Conservation (phyloP, 2,888 invertebrate species). For the Melangyna quadrimaculata region DNA sequence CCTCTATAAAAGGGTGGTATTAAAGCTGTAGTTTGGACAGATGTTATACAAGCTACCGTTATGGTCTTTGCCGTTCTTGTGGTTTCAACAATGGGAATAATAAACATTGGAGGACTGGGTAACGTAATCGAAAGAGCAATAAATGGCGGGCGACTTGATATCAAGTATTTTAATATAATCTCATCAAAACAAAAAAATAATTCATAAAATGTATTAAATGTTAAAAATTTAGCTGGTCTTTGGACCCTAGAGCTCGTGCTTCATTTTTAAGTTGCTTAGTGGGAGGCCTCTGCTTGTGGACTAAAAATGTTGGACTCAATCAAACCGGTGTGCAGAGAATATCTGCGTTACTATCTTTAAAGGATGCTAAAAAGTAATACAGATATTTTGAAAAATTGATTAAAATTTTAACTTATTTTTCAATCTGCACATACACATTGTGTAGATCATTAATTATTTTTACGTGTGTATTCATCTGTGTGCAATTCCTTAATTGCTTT, state of each 20-base stretch:
- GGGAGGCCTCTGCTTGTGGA: conserved; percentile 84
- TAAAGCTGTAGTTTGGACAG: conserved; percentile 83
- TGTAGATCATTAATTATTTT: conserved; percentile 81
- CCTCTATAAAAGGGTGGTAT: conserved; percentile 80
- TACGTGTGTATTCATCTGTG: conserved; percentile 82
- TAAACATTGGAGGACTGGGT: conserved; percentile 79
- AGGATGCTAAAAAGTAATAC: conserved; percentile 82
- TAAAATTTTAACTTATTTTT: no score
- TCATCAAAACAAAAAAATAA: background rate
- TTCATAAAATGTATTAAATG: background rate
- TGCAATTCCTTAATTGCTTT: conserved; percentile 83
- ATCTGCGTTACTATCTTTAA: conserved; percentile 84
- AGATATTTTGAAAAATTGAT: background rate
- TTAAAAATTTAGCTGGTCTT: background rate
- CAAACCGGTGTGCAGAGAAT: conserved; percentile 89
- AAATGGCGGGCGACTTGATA: conserved; percentile 78
- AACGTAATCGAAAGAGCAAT: conserved; percentile 78
- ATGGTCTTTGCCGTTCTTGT: conserved; percentile 80
- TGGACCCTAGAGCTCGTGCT: conserved; percentile 81
- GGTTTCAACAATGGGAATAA: conserved; percentile 79
- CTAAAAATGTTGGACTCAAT: conserved; percentile 86
- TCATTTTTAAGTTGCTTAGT: conserved; percentile 85
- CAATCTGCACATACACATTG: no score
- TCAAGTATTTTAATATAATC: conserved; percentile 78
- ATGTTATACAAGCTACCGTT: conserved; percentile 81